A percentile compares a stretch with the other conserved stretches of the same genome.
These are phyloP conservation scores for Desoria tigrina DNA, from an alignment of 2,888 invertebrate genomes.

Conservation along the genomic window DNA sequence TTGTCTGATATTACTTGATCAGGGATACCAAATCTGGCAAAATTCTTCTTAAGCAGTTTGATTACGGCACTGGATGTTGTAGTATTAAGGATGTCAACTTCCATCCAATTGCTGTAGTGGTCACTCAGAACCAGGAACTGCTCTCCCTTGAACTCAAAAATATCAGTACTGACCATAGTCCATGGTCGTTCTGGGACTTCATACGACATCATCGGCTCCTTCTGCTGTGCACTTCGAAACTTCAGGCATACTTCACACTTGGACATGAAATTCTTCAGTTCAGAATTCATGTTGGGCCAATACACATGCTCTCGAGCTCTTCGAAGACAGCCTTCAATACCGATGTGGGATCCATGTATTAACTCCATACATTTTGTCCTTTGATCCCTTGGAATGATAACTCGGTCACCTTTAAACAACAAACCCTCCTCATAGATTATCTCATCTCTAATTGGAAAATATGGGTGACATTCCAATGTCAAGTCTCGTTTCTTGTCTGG, in stretches of 20 bases:
- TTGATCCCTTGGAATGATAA: too few relatives aligned
- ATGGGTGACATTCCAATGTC: too few relatives aligned
- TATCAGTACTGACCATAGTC: conserved; percentile 42
- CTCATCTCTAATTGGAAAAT: too few relatives aligned
- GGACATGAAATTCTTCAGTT: conserved; percentile 13
- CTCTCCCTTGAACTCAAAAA: conserved; percentile 34
- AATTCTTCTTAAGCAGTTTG: conserved; percentile 32
- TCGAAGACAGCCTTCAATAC: too few relatives aligned
- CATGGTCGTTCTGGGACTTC: conserved; percentile 40
- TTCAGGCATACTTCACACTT: conserved; percentile 15
- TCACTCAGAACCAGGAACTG: conserved; percentile 44
- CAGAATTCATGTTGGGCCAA: conserved; percentile 25
- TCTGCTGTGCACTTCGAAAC: conserved; percentile 13
- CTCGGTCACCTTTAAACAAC: too few relatives aligned
- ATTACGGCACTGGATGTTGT: conserved; percentile 5
- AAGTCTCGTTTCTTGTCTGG: too few relatives aligned
- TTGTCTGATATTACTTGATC: conserved; percentile 36
- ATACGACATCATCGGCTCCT: too few relatives aligned
- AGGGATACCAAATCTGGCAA: conserved; percentile 45
- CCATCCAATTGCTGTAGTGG: conserved; percentile 50
- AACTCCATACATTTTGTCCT: conserved; percentile 12
- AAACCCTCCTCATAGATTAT: too few relatives aligned
- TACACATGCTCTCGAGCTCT: too few relatives aligned
- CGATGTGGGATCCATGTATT: conserved; percentile 33
- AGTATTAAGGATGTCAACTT: conserved; percentile 39